Percentiles rank a stretch among this genome's conserved stretches.
Evolutionary conservation across 2,888 invertebrate genomes (phyloP).

Genomic region (Micoletzkya japonica): DNA sequence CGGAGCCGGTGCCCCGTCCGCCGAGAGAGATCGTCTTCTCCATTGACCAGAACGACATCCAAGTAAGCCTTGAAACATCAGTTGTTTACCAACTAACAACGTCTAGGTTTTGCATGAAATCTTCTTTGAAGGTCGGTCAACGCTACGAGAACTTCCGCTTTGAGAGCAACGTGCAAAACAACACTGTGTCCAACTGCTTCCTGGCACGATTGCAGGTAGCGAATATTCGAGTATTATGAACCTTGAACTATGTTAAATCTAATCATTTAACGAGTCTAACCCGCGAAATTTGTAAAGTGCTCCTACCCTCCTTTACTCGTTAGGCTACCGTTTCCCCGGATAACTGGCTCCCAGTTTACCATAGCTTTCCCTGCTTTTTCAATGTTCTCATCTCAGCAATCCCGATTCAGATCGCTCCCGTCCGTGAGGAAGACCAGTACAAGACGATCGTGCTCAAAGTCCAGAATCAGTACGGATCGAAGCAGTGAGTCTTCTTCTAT

Average conservation of each 20-base stretch:
- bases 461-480: conserved; percentile 54
- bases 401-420: conserved; percentile 42
- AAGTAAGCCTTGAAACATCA: conserved; percentile 31
- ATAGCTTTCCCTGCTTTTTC: too few species aligned
- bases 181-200: conserved; percentile 60
- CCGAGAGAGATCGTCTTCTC: conserved; percentile 60
- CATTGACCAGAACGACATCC: conserved; percentile 59
- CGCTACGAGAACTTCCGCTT: conserved; percentile 62
- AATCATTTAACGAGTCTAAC: background rate
- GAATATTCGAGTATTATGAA: background rate
- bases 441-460: conserved; percentile 57
- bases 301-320: too few species aligned
- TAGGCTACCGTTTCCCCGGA: background rate
- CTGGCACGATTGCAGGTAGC: conserved; percentile 48
- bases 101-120: background rate
- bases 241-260: too few species aligned
- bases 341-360: background rate
- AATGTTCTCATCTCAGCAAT: background rate
- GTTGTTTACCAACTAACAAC: background rate
- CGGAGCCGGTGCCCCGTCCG: conserved; percentile 60
- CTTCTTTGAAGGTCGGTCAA: conserved; percentile 52
- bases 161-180: conserved; percentile 56
- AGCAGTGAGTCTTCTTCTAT: conserved; percentile 37
- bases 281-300: background rate
- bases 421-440: conserved; percentile 58